Evolutionary conservation across 2,113 vertebrate genomes (phyloP).

Genomic region (Lepidothrix coronata): DNA sequence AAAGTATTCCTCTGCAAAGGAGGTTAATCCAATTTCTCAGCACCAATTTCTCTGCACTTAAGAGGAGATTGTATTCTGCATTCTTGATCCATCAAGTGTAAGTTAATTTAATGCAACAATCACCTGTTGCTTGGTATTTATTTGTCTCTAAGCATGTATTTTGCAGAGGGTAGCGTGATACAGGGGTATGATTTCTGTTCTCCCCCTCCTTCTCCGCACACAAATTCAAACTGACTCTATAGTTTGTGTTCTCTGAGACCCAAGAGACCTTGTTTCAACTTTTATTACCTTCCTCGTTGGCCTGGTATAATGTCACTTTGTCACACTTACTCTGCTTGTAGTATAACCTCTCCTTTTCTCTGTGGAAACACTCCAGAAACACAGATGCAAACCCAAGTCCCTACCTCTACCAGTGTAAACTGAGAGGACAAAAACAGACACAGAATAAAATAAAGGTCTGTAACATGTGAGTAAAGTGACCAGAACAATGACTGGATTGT

Average conservation of each 20-base stretch:
- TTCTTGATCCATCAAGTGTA: conserved; percentile 12
- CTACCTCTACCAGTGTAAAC: conserved; percentile 38
- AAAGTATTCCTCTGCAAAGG: conserved; percentile 12
- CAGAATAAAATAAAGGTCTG: conserved; percentile 32
- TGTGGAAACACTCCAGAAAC: conserved; percentile 26
- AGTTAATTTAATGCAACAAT: not conserved
- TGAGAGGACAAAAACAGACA: conserved; percentile 50
- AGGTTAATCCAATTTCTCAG: conserved; percentile 44
- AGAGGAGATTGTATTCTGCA: conserved; percentile 3
- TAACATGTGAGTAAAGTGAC: conserved; percentile 60
- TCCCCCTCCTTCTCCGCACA: not conserved
- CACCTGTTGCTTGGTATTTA: not conserved
- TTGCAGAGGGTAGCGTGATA: not conserved
- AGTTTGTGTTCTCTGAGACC: not conserved
- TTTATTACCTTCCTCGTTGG: not conserved
- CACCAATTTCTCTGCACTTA: conserved; percentile 11
- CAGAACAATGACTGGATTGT: conserved; percentile 50
- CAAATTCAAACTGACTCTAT: not conserved
- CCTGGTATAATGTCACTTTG: conserved; percentile 23
- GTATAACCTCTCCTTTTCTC: not conserved
- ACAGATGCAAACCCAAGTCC: not conserved
- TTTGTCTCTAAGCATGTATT: not conserved
- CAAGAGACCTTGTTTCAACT: not conserved
- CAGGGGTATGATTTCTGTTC: not conserved
- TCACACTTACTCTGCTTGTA: not conserved